These are phyloP conservation scores for Valencia hispanica DNA, from an alignment of 2,797 vertebrate species.

Conservation along the genomic window DNA sequence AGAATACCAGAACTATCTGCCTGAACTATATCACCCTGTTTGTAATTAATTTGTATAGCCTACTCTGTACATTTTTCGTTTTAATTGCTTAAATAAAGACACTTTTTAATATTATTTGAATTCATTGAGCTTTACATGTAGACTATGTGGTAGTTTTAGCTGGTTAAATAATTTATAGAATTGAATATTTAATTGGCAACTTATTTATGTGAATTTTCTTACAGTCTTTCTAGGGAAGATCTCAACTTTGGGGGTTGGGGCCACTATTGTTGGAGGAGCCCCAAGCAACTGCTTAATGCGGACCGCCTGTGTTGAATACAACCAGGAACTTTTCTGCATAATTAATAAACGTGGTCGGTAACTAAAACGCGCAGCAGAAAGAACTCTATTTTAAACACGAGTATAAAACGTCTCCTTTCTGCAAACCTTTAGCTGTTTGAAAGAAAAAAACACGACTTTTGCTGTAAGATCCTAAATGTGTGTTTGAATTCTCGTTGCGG, in stretches of 20 bases:
- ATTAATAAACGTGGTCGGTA: background rate
- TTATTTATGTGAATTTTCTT: background rate
- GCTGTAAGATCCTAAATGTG: background rate
- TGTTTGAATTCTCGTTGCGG: background rate
- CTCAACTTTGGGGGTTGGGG: background rate
- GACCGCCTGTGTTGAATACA: background rate
- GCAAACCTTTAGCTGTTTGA: background rate
- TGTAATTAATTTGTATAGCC: background rate
- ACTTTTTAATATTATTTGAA: background rate
- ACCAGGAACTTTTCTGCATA: background rate
- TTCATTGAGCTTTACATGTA: background rate
- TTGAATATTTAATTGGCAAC: background rate
- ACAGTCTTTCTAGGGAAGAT: background rate
- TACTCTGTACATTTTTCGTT: background rate
- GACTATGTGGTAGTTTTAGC: background rate
- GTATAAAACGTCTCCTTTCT: background rate
- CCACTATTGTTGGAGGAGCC: background rate
- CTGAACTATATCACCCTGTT: background rate
- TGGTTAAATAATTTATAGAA: background rate
- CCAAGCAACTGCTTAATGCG: background rate
- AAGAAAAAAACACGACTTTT: background rate
- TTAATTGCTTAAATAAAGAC: background rate
- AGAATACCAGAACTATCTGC: background rate
- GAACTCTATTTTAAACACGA: background rate
- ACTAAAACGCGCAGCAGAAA: background rate